phyloP scores from a whole-genome alignment of 1,140 invertebrate genomes.

The Halictus rubicundus region DNA sequence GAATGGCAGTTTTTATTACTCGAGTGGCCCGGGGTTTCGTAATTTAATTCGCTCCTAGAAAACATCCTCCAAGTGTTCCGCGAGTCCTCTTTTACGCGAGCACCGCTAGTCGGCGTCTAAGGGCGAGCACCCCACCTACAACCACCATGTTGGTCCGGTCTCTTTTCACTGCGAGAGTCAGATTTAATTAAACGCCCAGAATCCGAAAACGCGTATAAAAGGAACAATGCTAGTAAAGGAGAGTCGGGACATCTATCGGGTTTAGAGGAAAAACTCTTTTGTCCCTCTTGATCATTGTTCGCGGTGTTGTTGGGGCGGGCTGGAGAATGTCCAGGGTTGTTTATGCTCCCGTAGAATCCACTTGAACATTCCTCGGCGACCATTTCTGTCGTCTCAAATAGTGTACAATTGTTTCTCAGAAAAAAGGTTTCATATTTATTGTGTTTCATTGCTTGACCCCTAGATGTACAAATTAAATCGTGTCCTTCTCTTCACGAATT shows the following conservation, averaged over 20 bases:
- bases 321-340: too few species aligned
- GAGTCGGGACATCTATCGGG: background rate
- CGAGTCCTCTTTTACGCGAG: background rate
- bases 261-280: background rate
- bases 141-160: background rate
- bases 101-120: slow-evolving; percentile 4
- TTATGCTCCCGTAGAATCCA: too few species aligned
- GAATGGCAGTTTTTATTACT: background rate
- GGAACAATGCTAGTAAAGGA: background rate
- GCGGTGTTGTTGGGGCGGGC: background rate
- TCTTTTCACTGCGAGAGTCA: slow-evolving; percentile 25
- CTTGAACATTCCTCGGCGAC: too few species aligned
- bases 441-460: too few species aligned
- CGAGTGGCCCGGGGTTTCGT: background rate
- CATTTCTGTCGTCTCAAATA: too few species aligned
- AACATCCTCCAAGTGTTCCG: slow-evolving; percentile 1
- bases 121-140: background rate
- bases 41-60: background rate
- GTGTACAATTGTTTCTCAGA: too few species aligned
- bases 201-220: background rate
- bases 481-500: too few species aligned
- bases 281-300: background rate
- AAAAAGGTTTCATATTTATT: too few species aligned
- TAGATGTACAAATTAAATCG: too few species aligned
- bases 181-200: slow-evolving; percentile 57